Percentiles rank a stretch among this genome's conserved stretches.
These are phyloP conservation scores for Eupsittula cactorum DNA, from an alignment of 2,113 vertebrate genomes.

Conservation along the genomic window DNA sequence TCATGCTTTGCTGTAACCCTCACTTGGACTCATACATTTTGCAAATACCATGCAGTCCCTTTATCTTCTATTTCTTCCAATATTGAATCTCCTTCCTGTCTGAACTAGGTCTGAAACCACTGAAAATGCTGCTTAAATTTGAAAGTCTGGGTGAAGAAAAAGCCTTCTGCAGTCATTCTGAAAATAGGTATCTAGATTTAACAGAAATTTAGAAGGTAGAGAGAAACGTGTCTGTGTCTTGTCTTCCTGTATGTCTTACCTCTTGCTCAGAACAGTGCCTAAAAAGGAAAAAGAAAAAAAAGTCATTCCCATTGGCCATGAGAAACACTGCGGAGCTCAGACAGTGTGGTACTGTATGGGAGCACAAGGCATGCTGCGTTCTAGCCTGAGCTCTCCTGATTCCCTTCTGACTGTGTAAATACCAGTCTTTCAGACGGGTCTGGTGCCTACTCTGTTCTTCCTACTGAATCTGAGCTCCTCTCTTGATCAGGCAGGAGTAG, in stretches of 20 bases:
- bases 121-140: background rate
- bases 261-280: background rate
- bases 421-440: background rate
- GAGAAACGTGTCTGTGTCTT: background rate
- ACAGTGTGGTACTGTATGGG: conserved; percentile 43
- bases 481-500: background rate
- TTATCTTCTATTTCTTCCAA: background rate
- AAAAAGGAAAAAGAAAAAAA: background rate
- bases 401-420: conserved; percentile 27
- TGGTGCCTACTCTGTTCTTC: conserved; percentile 8
- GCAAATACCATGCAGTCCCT: background rate
- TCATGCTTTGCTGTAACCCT: background rate
- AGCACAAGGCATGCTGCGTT: conserved; percentile 21
- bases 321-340: conserved; percentile 20
- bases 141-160: background rate
- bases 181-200: background rate
- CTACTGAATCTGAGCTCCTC: background rate
- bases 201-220: background rate
- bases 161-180: background rate
- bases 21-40: background rate
- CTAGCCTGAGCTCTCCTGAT: conserved; percentile 22
- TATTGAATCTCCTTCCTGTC: background rate
- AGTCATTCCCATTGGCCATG: background rate
- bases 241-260: background rate
- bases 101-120: background rate